Evolutionary conservation across 2,888 invertebrate species (phyloP).

Genomic region (Sminthurides aquaticus): DNA sequence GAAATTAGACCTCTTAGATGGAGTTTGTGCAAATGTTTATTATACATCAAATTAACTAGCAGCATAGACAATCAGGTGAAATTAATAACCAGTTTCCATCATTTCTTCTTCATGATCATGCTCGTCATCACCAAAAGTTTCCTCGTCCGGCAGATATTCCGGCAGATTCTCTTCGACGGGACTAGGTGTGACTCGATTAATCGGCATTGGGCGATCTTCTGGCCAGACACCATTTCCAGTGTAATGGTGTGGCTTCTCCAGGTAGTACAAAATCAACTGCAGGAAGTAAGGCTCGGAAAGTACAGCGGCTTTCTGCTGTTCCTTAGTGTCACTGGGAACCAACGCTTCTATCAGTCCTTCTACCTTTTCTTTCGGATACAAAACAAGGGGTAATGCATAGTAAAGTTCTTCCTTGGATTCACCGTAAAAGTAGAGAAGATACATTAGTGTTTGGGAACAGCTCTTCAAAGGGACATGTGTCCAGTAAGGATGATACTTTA

Average conservation of each 20-base stretch:
- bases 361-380: conserved; percentile 8
- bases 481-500: neutral
- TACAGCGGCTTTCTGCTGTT: neutral
- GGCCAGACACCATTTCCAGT: conserved; percentile 3
- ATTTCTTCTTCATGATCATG: too few species aligned
- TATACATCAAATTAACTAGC: too few species aligned
- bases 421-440: neutral
- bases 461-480: neutral
- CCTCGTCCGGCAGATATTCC: too few species aligned
- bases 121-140: too few species aligned
- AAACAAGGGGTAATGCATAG: conserved; percentile 1
- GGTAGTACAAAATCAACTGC: conserved; percentile 5
- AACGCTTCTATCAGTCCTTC: neutral
- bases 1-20: too few species aligned
- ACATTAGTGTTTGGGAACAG: neutral
- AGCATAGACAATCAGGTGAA: too few species aligned
- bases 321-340: neutral
- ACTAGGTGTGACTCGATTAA: too few species aligned
- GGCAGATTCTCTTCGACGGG: too few species aligned
- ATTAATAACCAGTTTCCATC: too few species aligned
- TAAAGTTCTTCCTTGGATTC: neutral
- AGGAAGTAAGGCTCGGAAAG: neutral
- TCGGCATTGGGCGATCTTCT: too few species aligned
- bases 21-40: too few species aligned
- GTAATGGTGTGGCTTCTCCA: conserved; percentile 2